Evolutionary conservation across 1,140 invertebrate genomes (phyloP).

Genomic region (Drosophila grimshawi): DNA sequence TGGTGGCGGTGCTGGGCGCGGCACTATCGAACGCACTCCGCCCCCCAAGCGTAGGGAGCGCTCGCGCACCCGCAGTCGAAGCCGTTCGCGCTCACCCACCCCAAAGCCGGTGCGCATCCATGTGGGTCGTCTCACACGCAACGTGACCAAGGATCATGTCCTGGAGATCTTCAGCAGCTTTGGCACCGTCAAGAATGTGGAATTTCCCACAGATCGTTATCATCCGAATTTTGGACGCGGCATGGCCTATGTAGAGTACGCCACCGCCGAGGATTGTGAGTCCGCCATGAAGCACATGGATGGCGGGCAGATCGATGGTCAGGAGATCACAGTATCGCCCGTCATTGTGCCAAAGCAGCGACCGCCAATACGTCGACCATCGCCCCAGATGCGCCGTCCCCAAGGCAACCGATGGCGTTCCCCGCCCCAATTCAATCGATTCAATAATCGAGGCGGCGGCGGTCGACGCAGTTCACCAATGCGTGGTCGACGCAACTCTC

Average conservation of each 20-base stretch:
- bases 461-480: constrained; percentile 69
- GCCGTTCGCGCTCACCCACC: constrained; percentile 92
- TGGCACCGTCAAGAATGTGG: constrained; percentile 95
- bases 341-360: constrained; percentile 92
- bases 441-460: constrained; percentile 68
- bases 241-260: constrained; percentile 98
- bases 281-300: constrained; percentile 99
- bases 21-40: constrained; percentile 74
- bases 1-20: constrained; percentile 48
- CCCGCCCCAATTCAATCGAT: constrained; percentile 85
- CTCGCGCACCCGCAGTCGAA: constrained; percentile 89
- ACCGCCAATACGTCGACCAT: constrained; percentile 87
- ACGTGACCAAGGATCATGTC: constrained; percentile 97
- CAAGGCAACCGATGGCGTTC: constrained; percentile 88
- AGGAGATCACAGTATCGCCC: constrained; percentile 97
- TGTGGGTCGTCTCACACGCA: constrained; percentile 95
- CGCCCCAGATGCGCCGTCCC: constrained; percentile 87
- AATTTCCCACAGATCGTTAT: constrained; percentile 94
- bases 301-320: constrained; percentile 96
- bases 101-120: constrained; percentile 96
- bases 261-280: constrained; percentile 96
- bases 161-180: constrained; percentile 97
- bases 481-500: constrained; percentile 62
- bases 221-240: constrained; percentile 94
- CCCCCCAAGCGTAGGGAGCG: constrained; percentile 65